Percentiles rank a stretch among this genome's conserved stretches.
phyloP scores from a whole-genome alignment of 2,113 vertebrate species.

The Spea bombifrons region DNA sequence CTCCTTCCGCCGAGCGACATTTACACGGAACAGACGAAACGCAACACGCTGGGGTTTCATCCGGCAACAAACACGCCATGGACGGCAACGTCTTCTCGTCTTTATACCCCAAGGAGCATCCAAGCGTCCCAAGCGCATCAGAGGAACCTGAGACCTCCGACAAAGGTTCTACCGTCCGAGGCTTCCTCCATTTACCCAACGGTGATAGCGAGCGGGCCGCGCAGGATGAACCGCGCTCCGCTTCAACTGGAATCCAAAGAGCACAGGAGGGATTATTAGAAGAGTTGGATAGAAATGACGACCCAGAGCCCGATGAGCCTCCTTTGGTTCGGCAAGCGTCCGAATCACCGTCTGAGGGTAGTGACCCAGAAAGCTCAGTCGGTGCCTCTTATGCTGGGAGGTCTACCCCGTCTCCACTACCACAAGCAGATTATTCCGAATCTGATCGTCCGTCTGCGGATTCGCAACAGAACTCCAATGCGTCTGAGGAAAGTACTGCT shows the following conservation, averaged over 20 bases:
- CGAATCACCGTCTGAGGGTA: background rate
- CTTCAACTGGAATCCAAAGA: rapidly evolving
- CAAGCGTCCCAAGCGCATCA: background rate
- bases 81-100: constrained; percentile 44
- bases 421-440: background rate
- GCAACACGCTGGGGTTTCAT: background rate
- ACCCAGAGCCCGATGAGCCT: rapidly evolving
- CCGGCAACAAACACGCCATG: background rate
- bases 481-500: constrained; percentile 17
- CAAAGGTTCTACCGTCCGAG: background rate
- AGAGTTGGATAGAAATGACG: background rate
- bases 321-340: rapidly evolving
- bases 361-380: background rate
- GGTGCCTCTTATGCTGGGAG: rapidly evolving
- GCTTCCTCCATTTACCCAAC: background rate
- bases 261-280: rapidly evolving
- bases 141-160: rapidly evolving
- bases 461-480: rapidly evolving
- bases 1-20: constrained; percentile 40
- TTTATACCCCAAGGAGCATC: constrained; percentile 24
- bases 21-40: too few relatives aligned
- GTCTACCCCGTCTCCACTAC: background rate
- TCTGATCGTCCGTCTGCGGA: background rate
- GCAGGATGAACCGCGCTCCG: background rate
- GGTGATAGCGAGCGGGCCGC: background rate